phyloP scores from a whole-genome alignment of 2,797 vertebrate species.

The Spinus olivaceus region DNA sequence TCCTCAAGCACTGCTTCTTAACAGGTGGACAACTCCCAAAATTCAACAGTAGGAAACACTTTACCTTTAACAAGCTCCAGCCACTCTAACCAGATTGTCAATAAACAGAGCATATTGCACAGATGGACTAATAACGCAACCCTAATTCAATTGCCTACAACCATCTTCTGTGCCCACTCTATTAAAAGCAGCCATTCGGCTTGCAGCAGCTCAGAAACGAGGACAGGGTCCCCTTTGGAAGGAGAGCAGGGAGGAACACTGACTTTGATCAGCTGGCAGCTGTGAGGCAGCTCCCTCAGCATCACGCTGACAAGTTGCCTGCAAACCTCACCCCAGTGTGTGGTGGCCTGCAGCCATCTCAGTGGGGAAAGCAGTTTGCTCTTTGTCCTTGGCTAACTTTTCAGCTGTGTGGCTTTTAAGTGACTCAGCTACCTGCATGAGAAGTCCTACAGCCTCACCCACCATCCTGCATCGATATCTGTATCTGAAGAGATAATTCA shows the following conservation, averaged over 20 bases:
- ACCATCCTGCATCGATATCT: background rate
- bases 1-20: background rate
- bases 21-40: constrained; percentile 15
- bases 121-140: constrained; percentile 69
- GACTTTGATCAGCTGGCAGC: constrained; percentile 2
- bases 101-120: constrained; percentile 69
- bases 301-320: background rate
- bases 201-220: constrained; percentile 46
- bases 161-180: constrained; percentile 59
- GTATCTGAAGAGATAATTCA: background rate
- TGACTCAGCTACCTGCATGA: background rate
- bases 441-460: background rate
- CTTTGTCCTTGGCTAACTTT: background rate
- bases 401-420: background rate
- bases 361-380: background rate
- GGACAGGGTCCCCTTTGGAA: constrained; percentile 52
- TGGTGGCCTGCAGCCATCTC: background rate
- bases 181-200: constrained; percentile 66
- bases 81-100: constrained; percentile 65
- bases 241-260: background rate
- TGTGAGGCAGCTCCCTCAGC: background rate
- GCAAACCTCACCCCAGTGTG: background rate
- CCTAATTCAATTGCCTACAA: constrained; percentile 72
- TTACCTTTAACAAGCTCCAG: constrained; percentile 62
- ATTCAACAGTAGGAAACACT: constrained; percentile 39